A percentile compares a stretch with the other conserved stretches of the same genome.
Conservation (phyloP, 2,888 invertebrate genomes). For the Odontocolon sp. region DNA sequence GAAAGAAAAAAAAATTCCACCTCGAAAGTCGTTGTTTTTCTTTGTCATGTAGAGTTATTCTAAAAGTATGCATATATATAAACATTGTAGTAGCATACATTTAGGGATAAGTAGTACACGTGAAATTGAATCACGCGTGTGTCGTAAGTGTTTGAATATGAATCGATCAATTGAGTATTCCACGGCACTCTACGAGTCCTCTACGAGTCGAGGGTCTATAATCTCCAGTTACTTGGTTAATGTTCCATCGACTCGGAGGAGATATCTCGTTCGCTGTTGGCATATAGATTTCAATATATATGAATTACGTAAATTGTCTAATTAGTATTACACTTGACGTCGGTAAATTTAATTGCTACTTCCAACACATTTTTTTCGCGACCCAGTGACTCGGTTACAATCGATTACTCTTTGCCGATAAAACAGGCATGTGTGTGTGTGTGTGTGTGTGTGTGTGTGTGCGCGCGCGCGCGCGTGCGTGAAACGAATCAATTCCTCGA, state of each 20-base stretch:
- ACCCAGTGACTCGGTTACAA: constrained; percentile 66
- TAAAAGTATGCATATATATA: not conserved
- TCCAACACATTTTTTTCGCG: constrained; percentile 52
- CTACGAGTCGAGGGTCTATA: constrained; percentile 32
- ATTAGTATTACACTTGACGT: constrained; percentile 4
- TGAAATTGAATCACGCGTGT: constrained; percentile 30
- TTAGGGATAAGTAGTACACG: constrained; percentile 33
- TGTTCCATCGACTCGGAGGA: constrained; percentile 23
- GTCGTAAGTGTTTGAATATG: constrained; percentile 23
- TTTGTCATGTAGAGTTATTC: constrained; percentile 1
- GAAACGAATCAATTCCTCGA: not conserved
- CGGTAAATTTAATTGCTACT: constrained; percentile 17
- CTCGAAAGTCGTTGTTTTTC: no score
- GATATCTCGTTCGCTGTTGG: not conserved
- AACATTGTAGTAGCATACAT: not conserved
- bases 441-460: no score
- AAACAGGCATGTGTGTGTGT: constrained; percentile 28
- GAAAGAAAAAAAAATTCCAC: not conserved
- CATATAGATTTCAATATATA: no score
- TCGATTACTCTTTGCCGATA: constrained; percentile 41
- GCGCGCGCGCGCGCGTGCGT: no score
- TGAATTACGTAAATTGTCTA: constrained; percentile 5
- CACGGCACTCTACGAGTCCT: constrained; percentile 37
- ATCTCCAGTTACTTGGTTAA: constrained; percentile 24
- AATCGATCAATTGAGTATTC: constrained; percentile 52